Evolutionary conservation across 2,113 vertebrate genomes (phyloP), one percentile per base, ranked within the genome.

Genomic region (Delphinus delphis): DNA sequence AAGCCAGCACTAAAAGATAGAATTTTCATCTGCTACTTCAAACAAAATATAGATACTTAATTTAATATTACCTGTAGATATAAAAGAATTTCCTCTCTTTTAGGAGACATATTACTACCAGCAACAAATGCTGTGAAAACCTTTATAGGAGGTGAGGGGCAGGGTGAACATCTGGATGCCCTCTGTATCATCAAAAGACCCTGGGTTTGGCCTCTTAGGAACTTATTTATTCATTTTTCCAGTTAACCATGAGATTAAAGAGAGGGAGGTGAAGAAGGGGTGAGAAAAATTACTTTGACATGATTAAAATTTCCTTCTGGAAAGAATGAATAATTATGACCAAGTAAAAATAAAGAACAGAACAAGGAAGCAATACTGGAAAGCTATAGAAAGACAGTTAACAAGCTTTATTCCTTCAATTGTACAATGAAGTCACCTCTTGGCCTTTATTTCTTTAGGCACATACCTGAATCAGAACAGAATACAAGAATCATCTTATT

Each of bases 201-300:
- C 65, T 80, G 50, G 8, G 31, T 95, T 96, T 77, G 58, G 87
- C 12, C 89, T 79, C 90, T 96, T 92, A 84, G 80, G 94, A 96
- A 97, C 80, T 95, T 93, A 97, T 94, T 96, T 96, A 96, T 97
- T 97, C 98, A 84, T 92, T 97, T 96, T 97, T 93, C 92, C 79
- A 93, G 79, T 93, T 93, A 95, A 97, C 93, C 93, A 95, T 97
- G 93, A 86, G 83, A 90, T 96, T 96, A 92, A 67, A 96, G 80
- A 89, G 41, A 93, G 28, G 36, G 33, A 83, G 70, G 86, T 89
- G n/a, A 77, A 90, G 93, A 95, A 58, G 31, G 50, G 41, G 86
- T 90, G 87, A 95, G 41, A 97, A 96, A 96, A 96, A 80, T 74
- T 73, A 92, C 70, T 93, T 83, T 47, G 25, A 93, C 95, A 91